Evolutionary conservation across 2,113 vertebrate genomes (phyloP).

Genomic region (Chlorodrepanis virens): DNA sequence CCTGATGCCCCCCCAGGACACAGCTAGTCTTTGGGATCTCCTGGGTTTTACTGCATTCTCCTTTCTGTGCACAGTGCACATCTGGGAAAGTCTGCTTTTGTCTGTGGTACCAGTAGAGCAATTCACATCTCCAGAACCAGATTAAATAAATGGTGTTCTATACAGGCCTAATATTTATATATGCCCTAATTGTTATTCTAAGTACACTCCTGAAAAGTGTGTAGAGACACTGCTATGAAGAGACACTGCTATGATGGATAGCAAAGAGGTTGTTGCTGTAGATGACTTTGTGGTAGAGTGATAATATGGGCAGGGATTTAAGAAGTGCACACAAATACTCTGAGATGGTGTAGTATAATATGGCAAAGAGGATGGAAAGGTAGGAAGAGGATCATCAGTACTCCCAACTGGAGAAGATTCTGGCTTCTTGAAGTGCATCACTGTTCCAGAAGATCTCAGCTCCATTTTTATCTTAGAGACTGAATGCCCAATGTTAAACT

Average conservation of each 20-base stretch:
- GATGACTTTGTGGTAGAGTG: background rate
- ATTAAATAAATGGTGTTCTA: background rate
- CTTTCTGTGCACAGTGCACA: background rate
- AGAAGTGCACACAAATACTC: background rate
- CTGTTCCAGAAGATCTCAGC: background rate
- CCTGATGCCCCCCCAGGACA: background rate
- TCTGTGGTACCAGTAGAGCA: background rate
- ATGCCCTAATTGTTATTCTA: background rate
- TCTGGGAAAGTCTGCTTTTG: background rate
- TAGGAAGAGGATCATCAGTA: background rate
- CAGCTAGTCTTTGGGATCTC: background rate
- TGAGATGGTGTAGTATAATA: background rate
- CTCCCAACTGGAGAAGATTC: background rate
- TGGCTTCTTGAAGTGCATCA: background rate
- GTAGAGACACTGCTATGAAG: background rate
- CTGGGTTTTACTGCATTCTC: background rate
- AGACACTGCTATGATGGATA: background rate
- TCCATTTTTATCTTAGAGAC: background rate
- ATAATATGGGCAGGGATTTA: background rate
- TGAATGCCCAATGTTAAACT: background rate
- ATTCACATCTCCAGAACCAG: background rate
- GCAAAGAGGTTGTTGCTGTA: background rate
- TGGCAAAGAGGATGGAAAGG: background rate
- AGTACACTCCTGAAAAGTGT: background rate
- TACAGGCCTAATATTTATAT: background rate